These are phyloP conservation scores for Ophonus ardosiacus DNA, from an alignment of 2,888 invertebrate genomes.

Conservation along the genomic window DNA sequence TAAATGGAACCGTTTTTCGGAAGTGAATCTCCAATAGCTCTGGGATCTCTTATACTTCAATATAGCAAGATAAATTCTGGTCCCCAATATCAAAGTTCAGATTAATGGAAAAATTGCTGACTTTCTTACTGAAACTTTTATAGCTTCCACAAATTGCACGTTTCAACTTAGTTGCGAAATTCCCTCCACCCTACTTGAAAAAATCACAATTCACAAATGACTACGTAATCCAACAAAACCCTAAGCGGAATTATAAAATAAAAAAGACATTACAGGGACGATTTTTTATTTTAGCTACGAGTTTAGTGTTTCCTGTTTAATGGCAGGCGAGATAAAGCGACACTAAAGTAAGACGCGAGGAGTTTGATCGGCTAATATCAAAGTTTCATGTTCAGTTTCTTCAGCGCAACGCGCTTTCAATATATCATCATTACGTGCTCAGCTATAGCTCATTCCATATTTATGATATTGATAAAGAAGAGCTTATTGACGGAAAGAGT, in stretches of 20 bases:
- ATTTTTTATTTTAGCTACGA: not conserved
- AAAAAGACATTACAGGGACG: not conserved
- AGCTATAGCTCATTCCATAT: constrained; percentile 49
- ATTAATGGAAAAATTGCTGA: constrained; percentile 41
- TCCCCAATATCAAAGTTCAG: constrained; percentile 37
- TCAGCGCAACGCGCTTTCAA: constrained; percentile 28
- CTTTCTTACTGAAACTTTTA: constrained; percentile 32
- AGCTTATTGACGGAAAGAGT: constrained; percentile 27
- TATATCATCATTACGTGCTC: constrained; percentile 43
- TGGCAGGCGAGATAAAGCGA: not conserved
- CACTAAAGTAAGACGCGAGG: not conserved
- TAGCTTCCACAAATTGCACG: constrained; percentile 29
- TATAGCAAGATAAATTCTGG: constrained; percentile 25
- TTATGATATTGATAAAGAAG: constrained; percentile 59
- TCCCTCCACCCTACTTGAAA: not conserved
- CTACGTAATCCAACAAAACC: not conserved
- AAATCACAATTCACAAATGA: constrained; percentile 26
- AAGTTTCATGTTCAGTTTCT: not conserved
- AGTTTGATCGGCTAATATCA: constrained; percentile 45
- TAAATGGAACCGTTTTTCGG: not conserved
- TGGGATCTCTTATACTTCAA: constrained; percentile 21
- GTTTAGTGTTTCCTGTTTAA: not conserved
- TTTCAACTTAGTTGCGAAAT: constrained; percentile 28
- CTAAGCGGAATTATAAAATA: not conserved
- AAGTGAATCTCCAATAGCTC: constrained; percentile 26